Conservation (phyloP, 2,888 invertebrate species). For the Epinotia nisella region DNA sequence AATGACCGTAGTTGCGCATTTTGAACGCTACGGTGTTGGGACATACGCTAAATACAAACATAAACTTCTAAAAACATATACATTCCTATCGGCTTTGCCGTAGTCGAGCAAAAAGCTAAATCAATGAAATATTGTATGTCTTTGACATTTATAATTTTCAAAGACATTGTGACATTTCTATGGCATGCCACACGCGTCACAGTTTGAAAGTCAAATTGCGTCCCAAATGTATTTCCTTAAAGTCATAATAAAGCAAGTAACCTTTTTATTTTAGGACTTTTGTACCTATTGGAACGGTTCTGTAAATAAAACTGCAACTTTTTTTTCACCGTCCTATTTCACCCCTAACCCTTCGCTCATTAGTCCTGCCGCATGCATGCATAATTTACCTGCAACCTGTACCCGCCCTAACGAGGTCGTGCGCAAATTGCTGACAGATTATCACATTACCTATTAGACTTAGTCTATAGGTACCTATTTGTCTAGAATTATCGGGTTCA, state of each 20-base stretch:
- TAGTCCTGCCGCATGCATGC: conserved; percentile 36
- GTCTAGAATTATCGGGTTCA: background rate
- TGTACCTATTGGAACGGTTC: conserved; percentile 1
- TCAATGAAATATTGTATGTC: no score
- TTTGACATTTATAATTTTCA: no score
- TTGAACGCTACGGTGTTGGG: no score
- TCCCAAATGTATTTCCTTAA: no score
- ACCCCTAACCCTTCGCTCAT: conserved; percentile 30
- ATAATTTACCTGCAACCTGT: conserved; percentile 34
- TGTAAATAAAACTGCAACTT: background rate
- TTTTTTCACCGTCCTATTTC: conserved; percentile 10
- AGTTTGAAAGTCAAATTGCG: no score
- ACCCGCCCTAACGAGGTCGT: conserved; percentile 43
- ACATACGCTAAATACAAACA: no score
- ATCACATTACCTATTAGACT: conserved; percentile 40
- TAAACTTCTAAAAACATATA: no score
- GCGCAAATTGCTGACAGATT: conserved; percentile 45
- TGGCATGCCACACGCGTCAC: no score
- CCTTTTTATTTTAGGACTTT: background rate
- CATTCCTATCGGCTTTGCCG: no score
- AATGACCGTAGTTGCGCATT: no score
- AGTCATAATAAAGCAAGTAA: background rate
- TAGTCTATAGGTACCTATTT: background rate
- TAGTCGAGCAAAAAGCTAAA: no score
- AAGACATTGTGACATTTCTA: no score